Base-by-base conservation (phyloP, 1,140 invertebrate species). In the Diachasma alloeum region DNA sequence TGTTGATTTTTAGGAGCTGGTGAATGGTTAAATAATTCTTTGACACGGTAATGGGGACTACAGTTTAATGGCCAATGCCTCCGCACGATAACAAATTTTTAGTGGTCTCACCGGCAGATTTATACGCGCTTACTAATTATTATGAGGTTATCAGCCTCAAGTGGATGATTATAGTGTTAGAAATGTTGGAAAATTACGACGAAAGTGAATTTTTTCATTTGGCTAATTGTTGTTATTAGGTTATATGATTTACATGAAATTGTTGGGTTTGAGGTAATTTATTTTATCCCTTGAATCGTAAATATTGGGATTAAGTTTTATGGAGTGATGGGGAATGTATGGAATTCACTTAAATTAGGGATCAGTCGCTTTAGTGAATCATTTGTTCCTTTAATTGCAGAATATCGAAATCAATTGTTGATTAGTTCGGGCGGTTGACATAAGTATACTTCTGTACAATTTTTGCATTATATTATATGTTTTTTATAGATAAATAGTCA, bases 101-200 rank as follows among this genome's bases (percentile, higher is more conserved):
- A 56, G 48, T 56, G 48, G 8, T 22, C 15, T 8, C 59, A 5
- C 3, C 11, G 24, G 59, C 19, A 31, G 8, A 26, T 63, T 63
- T 63, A 63, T 63, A 63, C 24, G 11, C 59, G 22, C 24, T 19
- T 63, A 63, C 59, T 63, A 26, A 63, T 63, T 63, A 63, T 63
- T 26, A 63, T 26, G 19, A 26, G 59, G 59, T 63, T 63, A 63
- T 63, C 59, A 63, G 59, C 59, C 59, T 26, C 59, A 63, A 63
- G 59, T 63, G 59, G 59, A 63, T 63, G 59, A 63, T 63, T 63
- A 63, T 63, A 63, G 22, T 31, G 59, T 2, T 63, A 63, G 59
- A 63, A 63, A 63, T 63, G 4, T 63, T 31, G 19, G 19, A 26
- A 63, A 63, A 26, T 63, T 26, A 63, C 19, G 10, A 63, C 26